Conservation (phyloP, 2,113 vertebrate genomes). For the Callochromis pleurospilus region DNA sequence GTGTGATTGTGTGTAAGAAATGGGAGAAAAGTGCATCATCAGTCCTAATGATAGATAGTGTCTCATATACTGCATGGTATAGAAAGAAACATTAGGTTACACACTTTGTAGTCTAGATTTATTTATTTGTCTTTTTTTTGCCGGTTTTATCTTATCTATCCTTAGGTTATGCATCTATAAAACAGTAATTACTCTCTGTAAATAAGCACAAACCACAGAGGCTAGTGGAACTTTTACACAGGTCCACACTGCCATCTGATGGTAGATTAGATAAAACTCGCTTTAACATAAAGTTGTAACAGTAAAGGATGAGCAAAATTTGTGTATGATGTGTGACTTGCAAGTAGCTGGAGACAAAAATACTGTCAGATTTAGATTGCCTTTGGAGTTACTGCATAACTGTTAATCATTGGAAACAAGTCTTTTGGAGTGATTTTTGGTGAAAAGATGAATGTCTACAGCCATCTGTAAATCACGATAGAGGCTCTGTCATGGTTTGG, state of each 20-base stretch:
- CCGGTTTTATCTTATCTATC: neutral
- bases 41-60: neutral
- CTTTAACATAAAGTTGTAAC: neutral
- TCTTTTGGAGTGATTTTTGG: neutral
- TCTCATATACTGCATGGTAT: neutral
- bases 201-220: neutral
- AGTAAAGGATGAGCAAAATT: neutral
- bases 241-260: slow-evolving; percentile 29
- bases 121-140: neutral
- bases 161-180: neutral
- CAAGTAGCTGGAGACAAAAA: neutral
- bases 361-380: neutral
- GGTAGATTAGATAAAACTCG: neutral
- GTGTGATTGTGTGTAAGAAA: neutral
- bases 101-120: neutral
- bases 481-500: neutral
- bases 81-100: neutral
- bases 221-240: neutral
- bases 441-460: neutral
- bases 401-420: neutral
- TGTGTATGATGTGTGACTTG: neutral
- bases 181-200: neutral
- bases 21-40: neutral
- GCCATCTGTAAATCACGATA: neutral
- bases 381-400: neutral